These are phyloP conservation scores for Sphaerolaimus hirsutus DNA, from an alignment of 2,888 invertebrate species.

Conservation along the genomic window DNA sequence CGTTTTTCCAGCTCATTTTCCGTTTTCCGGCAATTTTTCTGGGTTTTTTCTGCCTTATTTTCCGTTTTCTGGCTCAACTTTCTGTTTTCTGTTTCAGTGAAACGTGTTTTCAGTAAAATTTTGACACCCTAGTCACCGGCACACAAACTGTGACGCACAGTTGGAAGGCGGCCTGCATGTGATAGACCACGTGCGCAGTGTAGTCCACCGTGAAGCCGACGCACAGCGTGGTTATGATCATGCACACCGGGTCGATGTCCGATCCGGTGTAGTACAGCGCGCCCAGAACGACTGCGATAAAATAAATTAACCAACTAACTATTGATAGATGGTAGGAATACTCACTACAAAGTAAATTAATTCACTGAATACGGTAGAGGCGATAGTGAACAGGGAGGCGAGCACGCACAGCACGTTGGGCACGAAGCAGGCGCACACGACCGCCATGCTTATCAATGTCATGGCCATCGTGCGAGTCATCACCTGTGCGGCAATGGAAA, in stretches of 20 bases:
- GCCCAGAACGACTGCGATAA: conserved; percentile 17
- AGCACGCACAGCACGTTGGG: conserved; percentile 13
- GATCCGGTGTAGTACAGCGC: conserved; percentile 19
- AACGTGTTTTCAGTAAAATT: too few species aligned
- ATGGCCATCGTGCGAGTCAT: conserved; percentile 11
- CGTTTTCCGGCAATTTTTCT: too few species aligned
- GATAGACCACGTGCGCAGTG: conserved; percentile 1
- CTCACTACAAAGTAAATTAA: background rate
- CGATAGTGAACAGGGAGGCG: conserved; percentile 14
- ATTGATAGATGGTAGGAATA: background rate
- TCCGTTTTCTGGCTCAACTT: too few species aligned
- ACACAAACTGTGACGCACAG: too few species aligned
- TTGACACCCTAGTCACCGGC: too few species aligned
- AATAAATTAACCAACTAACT: background rate
- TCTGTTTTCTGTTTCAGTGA: too few species aligned
- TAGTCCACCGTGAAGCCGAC: background rate
- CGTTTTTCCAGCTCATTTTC: too few species aligned
- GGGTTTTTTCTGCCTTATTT: too few species aligned
- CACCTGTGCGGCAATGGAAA: too few species aligned
- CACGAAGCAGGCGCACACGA: conserved; percentile 17
- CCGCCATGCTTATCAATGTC: conserved; percentile 17
- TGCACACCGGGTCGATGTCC: conserved; percentile 21
- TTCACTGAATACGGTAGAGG: conserved; percentile 16
- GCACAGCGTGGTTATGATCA: conserved; percentile 11
- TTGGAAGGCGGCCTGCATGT: too few species aligned